Evolutionary conservation across 2,888 invertebrate genomes (phyloP).

Genomic region (Mimas tiliae): DNA sequence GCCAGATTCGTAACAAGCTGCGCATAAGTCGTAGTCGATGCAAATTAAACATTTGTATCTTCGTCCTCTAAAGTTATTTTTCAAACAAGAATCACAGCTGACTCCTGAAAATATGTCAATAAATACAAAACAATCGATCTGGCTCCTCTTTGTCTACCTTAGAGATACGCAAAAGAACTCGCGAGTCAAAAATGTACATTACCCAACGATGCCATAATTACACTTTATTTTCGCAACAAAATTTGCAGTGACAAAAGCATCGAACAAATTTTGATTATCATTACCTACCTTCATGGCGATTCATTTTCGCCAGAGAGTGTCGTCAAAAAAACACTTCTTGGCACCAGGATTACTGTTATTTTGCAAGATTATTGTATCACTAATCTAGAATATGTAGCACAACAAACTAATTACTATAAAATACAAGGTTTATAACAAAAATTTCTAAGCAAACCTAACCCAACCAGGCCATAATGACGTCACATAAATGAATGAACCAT

Average conservation of each 20-base stretch:
- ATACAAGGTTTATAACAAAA: slow-evolving; percentile 87
- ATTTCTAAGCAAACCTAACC: slow-evolving; percentile 89
- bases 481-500: slow-evolving; percentile 75
- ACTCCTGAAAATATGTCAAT: slow-evolving; percentile 91
- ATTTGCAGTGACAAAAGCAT: slow-evolving; percentile 80
- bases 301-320: slow-evolving; percentile 89
- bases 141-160: slow-evolving; percentile 38
- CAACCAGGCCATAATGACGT: slow-evolving; percentile 89
- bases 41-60: slow-evolving; percentile 99
- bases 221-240: slow-evolving; percentile 61
- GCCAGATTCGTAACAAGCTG: slow-evolving; percentile 96
- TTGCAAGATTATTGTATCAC: slow-evolving; percentile 81
- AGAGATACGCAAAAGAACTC: slow-evolving; percentile 35
- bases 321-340: slow-evolving; percentile 76
- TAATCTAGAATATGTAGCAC: slow-evolving; percentile 83
- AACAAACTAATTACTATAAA: slow-evolving; percentile 85
- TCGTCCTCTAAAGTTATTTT: slow-evolving; percentile 98
- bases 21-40: slow-evolving; percentile 99
- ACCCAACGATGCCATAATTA: slow-evolving; percentile 45
- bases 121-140: slow-evolving; percentile 57
- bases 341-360: slow-evolving; percentile 79
- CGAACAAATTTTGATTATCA: slow-evolving; percentile 84
- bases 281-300: slow-evolving; percentile 96
- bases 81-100: slow-evolving; percentile 99
- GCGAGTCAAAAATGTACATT: slow-evolving; percentile 39